phyloP scores from a whole-genome alignment of 1,140 invertebrate genomes.

The Drosophila malerkotliana region DNA sequence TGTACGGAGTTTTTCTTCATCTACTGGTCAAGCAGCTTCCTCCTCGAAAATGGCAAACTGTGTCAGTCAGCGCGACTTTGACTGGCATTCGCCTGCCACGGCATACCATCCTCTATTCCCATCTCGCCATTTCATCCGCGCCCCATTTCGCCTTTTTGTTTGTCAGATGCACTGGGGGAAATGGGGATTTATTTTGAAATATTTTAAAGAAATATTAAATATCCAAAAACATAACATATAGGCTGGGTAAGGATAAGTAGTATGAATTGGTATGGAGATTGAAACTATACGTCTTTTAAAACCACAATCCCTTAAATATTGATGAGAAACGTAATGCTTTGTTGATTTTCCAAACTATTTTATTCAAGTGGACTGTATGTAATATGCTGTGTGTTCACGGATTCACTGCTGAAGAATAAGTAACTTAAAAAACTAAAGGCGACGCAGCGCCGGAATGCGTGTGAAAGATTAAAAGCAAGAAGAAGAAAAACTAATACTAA shows the following conservation, averaged over 20 bases:
- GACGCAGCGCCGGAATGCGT: no score
- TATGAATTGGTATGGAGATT: no score
- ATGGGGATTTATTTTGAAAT: not conserved
- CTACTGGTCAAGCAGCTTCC: constrained; percentile 41
- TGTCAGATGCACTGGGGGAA: constrained; percentile 17
- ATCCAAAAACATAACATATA: not conserved
- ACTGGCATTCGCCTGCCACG: constrained; percentile 67
- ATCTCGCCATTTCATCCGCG: constrained; percentile 13
- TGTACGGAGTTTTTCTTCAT: constrained; percentile 2
- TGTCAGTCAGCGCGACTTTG: constrained; percentile 76
- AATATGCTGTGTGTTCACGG: no score
- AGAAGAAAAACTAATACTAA: no score
- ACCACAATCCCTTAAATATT: not conserved
- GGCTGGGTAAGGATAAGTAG: no score
- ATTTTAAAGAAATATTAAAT: not conserved
- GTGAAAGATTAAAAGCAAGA: no score
- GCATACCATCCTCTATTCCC: constrained; percentile 21
- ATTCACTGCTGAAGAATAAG: no score
- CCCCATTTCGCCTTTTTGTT: constrained; percentile 32
- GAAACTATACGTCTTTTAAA: no score
- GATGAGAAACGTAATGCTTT: no score
- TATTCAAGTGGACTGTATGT: no score
- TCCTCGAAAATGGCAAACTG: constrained; percentile 58
- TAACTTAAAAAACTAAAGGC: no score
- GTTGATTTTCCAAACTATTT: no score